Conservation (phyloP, 1,140 invertebrate species). For the Brachionus sp. region DNA sequence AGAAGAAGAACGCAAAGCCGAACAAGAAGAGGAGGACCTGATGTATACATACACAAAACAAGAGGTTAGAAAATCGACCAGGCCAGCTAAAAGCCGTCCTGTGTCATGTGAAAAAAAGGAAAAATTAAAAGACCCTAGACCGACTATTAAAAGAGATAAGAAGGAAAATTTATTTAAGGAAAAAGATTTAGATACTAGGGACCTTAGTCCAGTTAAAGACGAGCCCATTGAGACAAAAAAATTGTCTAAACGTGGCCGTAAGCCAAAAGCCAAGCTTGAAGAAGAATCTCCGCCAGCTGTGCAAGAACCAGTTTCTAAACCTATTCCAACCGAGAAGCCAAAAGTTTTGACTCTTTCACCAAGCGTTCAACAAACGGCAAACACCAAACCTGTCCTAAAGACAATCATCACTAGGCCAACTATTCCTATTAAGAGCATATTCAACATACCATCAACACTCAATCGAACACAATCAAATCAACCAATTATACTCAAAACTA, state of each 20-base stretch:
- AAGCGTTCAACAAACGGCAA: neutral
- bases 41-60: slow-evolving; percentile 55
- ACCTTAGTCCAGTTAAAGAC: neutral
- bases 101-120: slow-evolving; percentile 2
- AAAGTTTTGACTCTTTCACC: neutral
- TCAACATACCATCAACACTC: slow-evolving; percentile 4
- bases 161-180: neutral
- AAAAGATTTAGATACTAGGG: neutral
- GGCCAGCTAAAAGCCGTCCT: neutral
- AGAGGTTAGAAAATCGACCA: slow-evolving; percentile 43
- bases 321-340: slow-evolving; percentile 10
- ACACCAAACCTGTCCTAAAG: neutral
- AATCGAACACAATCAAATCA: neutral
- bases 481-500: neutral
- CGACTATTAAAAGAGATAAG: neutral
- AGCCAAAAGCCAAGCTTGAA: neutral
- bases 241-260: neutral
- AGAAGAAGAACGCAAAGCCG: slow-evolving; percentile 60
- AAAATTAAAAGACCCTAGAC: neutral
- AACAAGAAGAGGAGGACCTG: slow-evolving; percentile 70
- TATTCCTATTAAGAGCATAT: neutral
- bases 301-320: neutral
- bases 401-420: neutral
- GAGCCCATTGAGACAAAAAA: neutral
- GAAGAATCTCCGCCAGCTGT: neutral